Percentiles rank a stretch among this genome's conserved stretches.
Evolutionary conservation across 2,113 vertebrate genomes (phyloP).

Genomic region (Cebidichthys violaceus): DNA sequence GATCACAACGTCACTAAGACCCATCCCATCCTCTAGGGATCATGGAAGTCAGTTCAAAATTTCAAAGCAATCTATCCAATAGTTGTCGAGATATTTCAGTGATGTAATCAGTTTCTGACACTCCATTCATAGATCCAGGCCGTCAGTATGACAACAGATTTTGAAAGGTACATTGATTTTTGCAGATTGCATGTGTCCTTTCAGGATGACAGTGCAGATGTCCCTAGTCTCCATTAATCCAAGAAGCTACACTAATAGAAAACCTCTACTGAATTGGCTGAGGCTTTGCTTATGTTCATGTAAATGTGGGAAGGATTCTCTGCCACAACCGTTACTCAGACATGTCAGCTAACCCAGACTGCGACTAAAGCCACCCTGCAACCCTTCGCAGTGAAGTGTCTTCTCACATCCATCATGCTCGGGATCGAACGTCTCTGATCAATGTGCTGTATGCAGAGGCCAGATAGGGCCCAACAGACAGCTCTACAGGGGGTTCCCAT

Average conservation of each 20-base stretch:
- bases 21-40: neutral
- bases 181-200: neutral
- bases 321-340: constrained; percentile 22
- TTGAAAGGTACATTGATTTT: neutral
- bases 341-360: constrained; percentile 47
- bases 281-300: constrained; percentile 11
- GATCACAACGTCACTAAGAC: neutral
- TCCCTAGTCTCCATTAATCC: neutral
- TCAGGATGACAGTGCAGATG: constrained; percentile 8
- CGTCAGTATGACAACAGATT: neutral
- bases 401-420: constrained; percentile 73
- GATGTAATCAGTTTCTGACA: neutral
- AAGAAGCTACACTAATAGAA: neutral
- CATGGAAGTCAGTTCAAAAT: neutral
- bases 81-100: constrained; percentile 2
- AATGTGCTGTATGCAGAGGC: constrained; percentile 49
- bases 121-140: neutral
- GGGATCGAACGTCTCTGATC: constrained; percentile 59
- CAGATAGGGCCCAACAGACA: constrained; percentile 64
- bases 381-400: constrained; percentile 45
- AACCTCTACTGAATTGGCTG: neutral
- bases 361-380: constrained; percentile 41
- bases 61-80: neutral
- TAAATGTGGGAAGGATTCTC: constrained; percentile 29
- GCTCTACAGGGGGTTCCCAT: constrained; percentile 56